Evolutionary conservation across 2,888 invertebrate genomes (phyloP), one percentile per base, ranked within the genome.

Genomic region (Sminthurinus aureus): DNA sequence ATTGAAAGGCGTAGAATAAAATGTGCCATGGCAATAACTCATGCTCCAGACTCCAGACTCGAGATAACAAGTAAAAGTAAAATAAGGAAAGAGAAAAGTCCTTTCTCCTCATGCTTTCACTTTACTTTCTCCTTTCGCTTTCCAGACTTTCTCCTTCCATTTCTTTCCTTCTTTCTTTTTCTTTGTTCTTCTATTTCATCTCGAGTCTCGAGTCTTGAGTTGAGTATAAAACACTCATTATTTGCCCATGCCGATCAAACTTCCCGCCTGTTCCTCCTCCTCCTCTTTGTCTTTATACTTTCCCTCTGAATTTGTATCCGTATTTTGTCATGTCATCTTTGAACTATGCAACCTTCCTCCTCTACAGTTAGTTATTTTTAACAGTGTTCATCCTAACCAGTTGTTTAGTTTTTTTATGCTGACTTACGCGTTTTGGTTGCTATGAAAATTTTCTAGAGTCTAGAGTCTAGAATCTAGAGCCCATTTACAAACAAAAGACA

Each of bases 1-100:
- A 79, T 79, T 64, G 79, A 79, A 50, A 79, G 79, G 69, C 69
- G 79, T 79, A 26, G 38, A 50, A 79, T 79, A 79, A 79, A 79
- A 79, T 26, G 66, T 66, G 38, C 38, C 38, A 38, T 38, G 67
- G 20, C 13, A 24, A 79, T 79, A 79, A 66, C 26, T 79, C 79
- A 79, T 79, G 69, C 79, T 79, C 66, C 1, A 38, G 38, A 38
- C 38, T 38, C 38, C 1, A 38, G 38, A 38, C 38, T 38, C 38
- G 6, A 38, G 38, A 38, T 6, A 4, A 1, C 1, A 38, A 38
- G 38, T 6, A 51, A 77, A 77, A 75, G 52, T 75, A 24, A 51
- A 38, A 51, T 38, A n/a, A 50, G 12, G 71, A 20, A 20, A 4
- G 38, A 38, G 38, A 6, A 1, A 38, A 38, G 38, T 38, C 6